Evolutionary conservation across 2,888 invertebrate species (phyloP).

Genomic region (Boloria selene): DNA sequence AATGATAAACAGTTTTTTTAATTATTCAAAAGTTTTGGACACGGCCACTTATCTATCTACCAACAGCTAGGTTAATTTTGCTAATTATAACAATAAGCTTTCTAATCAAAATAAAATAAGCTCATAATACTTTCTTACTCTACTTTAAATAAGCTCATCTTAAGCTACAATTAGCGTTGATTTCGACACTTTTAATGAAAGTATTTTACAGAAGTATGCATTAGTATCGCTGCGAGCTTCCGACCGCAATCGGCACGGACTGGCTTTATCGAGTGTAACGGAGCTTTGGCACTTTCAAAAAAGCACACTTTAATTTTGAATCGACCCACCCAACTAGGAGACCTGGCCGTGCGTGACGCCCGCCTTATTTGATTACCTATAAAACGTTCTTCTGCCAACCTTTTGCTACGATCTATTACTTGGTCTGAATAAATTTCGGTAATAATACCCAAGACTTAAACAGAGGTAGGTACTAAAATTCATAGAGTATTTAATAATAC

Average conservation of each 20-base stretch:
- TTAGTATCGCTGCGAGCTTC: conserved; percentile 9
- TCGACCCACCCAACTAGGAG: conserved; percentile 45
- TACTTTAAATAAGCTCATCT: no score
- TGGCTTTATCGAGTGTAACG: conserved; percentile 78
- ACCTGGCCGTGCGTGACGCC: conserved; percentile 69
- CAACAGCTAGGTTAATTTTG: no score
- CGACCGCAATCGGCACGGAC: conserved; percentile 73
- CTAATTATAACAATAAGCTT: no score
- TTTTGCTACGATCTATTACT: conserved; percentile 33
- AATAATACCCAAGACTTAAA: neutral
- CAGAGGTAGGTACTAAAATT: no score
- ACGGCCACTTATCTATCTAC: no score
- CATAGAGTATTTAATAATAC: no score
- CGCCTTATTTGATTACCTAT: conserved; percentile 76
- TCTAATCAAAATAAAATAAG: no score
- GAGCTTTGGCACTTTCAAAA: conserved; percentile 69
- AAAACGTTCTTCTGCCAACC: conserved; percentile 50
- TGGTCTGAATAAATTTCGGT: conserved; percentile 25
- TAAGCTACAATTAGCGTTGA: no score
- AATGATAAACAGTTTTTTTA: no score
- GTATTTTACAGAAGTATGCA: conserved; percentile 9
- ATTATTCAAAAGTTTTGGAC: no score
- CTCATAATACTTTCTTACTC: no score
- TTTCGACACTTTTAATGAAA: conserved; percentile 1
- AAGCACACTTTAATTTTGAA: conserved; percentile 78